A percentile compares a stretch with the other conserved stretches of the same genome.
phyloP scores from a whole-genome alignment of 1,140 invertebrate genomes.

The Brachionus koreanus region DNA sequence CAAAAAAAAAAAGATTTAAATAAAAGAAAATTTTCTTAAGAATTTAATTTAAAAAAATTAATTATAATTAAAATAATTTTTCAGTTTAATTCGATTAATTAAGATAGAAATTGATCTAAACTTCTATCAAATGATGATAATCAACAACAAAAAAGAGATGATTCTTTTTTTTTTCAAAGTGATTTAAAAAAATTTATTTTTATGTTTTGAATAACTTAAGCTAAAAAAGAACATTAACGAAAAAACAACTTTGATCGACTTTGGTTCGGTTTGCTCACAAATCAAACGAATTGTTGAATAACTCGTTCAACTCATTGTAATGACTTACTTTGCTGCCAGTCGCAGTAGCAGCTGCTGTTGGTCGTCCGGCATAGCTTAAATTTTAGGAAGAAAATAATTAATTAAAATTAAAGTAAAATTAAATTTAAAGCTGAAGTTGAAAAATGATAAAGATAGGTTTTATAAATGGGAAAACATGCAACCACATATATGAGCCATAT shows the following conservation, averaged over 20 bases:
- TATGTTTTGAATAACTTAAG: constrained; percentile 20
- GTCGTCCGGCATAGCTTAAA: constrained; percentile 43
- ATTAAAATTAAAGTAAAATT: neutral
- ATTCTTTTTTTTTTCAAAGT: neutral
- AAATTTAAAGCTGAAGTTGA: neutral
- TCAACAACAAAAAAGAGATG: neutral
- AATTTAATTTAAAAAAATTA: constrained; percentile 5
- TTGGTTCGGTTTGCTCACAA: constrained; percentile 9
- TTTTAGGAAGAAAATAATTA: neutral
- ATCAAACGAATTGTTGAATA: neutral
- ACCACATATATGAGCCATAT: neutral
- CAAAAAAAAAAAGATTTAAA: too few relatives aligned
- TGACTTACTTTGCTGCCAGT: constrained; percentile 43
- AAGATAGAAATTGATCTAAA: neutral
- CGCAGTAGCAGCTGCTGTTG: constrained; percentile 38
- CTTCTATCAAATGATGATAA: neutral
- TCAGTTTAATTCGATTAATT: neutral
- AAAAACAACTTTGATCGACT: constrained; percentile 23
- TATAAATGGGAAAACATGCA: neutral
- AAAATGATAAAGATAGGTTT: neutral
- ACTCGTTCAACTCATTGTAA: constrained; percentile 4
- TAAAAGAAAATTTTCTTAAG: neutral
- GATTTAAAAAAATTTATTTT: neutral
- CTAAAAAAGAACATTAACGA: neutral
- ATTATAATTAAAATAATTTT: neutral